These are phyloP conservation scores for Chironomus striatipennis DNA, from an alignment of 1,140 invertebrate genomes.

Conservation along the genomic window DNA sequence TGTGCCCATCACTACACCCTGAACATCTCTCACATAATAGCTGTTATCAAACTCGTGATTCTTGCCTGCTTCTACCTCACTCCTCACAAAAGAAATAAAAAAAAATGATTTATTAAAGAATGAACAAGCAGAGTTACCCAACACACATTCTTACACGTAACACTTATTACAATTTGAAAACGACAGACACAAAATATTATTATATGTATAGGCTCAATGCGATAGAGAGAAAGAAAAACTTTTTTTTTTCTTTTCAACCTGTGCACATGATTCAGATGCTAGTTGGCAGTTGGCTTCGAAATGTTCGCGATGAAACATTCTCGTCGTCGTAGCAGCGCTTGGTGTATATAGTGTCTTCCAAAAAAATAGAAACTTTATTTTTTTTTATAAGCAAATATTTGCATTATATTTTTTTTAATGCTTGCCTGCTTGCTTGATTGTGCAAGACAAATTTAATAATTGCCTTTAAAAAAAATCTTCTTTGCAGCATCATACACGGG, in stretches of 20 bases:
- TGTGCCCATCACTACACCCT: background rate
- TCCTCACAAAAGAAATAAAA: too few relatives aligned
- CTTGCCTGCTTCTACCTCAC: background rate
- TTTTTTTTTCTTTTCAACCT: background rate
- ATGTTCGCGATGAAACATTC: slow-evolving; percentile 17
- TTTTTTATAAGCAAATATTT: background rate
- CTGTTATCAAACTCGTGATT: slow-evolving; percentile 14
- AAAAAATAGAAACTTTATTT: slow-evolving; percentile 26
- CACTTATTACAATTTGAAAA: slow-evolving; percentile 1
- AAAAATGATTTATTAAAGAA: background rate
- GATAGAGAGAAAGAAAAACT: background rate
- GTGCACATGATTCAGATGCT: slow-evolving; percentile 11
- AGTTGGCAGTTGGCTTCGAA: slow-evolving; percentile 4
- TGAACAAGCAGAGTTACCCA: background rate
- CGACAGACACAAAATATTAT: slow-evolving; percentile 9
- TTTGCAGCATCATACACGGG: slow-evolving; percentile 75
- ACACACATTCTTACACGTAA: slow-evolving; percentile 20
- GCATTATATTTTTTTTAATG: too few relatives aligned
- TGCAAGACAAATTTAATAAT: background rate
- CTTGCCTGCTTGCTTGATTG: too few relatives aligned
- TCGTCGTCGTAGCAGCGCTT: slow-evolving; percentile 11
- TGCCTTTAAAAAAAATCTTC: background rate
- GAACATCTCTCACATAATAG: background rate
- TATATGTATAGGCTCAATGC: slow-evolving; percentile 4
- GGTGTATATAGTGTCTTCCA: background rate